Evolutionary conservation across 2,113 vertebrate genomes (phyloP).

Genomic region (Hemicordylus capensis): DNA sequence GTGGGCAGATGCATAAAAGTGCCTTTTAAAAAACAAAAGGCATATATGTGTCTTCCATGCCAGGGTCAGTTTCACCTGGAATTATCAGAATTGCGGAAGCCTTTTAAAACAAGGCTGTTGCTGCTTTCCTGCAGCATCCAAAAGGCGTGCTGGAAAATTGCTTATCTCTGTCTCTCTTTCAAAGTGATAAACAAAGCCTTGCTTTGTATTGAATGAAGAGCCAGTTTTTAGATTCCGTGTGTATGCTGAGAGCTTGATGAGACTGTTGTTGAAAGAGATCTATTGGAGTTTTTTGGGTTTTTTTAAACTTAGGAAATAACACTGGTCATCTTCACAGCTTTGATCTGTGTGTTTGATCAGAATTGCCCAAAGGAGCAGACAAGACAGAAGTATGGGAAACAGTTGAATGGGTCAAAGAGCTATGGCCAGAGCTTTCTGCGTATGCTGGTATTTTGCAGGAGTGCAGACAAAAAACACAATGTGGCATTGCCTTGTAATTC

Average conservation of each 20-base stretch:
- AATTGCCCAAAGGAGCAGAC: slow-evolving; percentile 33
- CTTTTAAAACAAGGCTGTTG: background rate
- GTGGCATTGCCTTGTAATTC: background rate
- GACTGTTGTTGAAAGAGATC: background rate
- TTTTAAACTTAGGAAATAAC: background rate
- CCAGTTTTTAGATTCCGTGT: background rate
- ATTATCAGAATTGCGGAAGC: background rate
- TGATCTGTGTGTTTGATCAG: slow-evolving; percentile 14
- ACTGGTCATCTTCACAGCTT: background rate
- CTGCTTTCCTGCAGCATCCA: background rate
- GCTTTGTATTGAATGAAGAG: background rate
- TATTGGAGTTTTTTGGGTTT: background rate
- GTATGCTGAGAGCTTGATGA: background rate
- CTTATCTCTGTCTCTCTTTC: background rate
- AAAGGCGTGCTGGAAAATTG: background rate
- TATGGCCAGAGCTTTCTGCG: background rate
- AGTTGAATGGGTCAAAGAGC: background rate
- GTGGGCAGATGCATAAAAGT: background rate
- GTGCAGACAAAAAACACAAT: background rate
- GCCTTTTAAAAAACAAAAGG: background rate
- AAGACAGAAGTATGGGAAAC: background rate
- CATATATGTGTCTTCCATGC: background rate
- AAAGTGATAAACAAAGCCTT: background rate
- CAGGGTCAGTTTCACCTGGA: background rate
- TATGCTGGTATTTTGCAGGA: background rate